Conservation (phyloP, 2,888 invertebrate genomes). For the Ophion slaviceki region DNA sequence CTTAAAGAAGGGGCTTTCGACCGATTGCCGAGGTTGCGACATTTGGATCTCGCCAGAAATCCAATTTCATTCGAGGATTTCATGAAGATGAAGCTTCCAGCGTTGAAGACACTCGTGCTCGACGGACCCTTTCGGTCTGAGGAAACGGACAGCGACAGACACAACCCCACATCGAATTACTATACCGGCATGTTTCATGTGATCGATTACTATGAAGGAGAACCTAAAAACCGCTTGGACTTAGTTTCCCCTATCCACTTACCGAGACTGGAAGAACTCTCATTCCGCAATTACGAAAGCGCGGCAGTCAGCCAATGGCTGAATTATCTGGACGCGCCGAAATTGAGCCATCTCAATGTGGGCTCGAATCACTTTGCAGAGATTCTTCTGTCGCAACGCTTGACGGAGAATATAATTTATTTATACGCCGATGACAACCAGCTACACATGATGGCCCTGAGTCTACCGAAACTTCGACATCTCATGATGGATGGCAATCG, state of each 20-base stretch:
- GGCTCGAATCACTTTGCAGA: background rate
- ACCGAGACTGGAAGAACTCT: conserved; percentile 34
- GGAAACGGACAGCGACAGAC: no score
- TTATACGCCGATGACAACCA: conserved; percentile 14
- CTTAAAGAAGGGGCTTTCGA: background rate
- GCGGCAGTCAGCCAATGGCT: background rate
- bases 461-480: conserved; percentile 24
- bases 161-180: no score
- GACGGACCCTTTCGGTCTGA: no score
- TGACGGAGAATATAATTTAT: conserved; percentile 1
- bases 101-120: background rate
- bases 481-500: conserved; percentile 6
- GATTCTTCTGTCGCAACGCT: background rate
- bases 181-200: no score
- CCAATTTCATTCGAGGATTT: background rate
- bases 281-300: background rate
- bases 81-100: background rate
- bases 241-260: background rate
- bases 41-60: conserved; percentile 30
- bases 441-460: background rate
- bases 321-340: background rate
- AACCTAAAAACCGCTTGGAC: no score
- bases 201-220: no score
- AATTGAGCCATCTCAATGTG: conserved; percentile 38
- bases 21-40: conserved; percentile 1